Evolutionary conservation across 1,140 invertebrate species (phyloP), one percentile per base, ranked within the genome.

Genomic region (Ditylenchus dipsaci): DNA sequence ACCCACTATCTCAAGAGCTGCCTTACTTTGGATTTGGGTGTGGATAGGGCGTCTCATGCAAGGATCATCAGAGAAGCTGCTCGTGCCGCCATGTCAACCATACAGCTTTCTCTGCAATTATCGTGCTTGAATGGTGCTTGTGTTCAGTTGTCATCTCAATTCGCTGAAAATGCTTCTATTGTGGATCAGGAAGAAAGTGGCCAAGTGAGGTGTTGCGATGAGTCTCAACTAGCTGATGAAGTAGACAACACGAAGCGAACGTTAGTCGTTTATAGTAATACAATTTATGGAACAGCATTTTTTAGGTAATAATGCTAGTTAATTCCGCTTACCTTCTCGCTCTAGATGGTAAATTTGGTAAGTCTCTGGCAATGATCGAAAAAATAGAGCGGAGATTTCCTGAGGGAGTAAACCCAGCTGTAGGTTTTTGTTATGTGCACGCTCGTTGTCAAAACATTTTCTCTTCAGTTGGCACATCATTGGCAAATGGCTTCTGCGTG

Each of bases 1-100:
- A 53, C 23, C 8, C 23, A 53, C 49, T 53, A 53, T 17, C 59
- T 61, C 29, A 61, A 43, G 26, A 30, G 59, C 38, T 61, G 59
- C n/a, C 19, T 61, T 5, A 8, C 59, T n/a, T 1, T 61, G 8
- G 59, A 61, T 61, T 33, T 61, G 59, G 29, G 38, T 29, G 38
- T 61, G n/a, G 59, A 61, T 61, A n/a, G 27, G 19, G 59, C 59
- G 29, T 19, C 59, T 19, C 59, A 61, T 61, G 59, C 59, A 43
- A 61, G 29, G 29, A 30, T 61, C n/a, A 43, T 61, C 8, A 5
- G 29, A 21, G 59, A 61, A 21, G 59, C 59, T 61, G 59, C 59
- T n/a, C 59, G 59, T 21, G 19, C 59, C 29, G 59, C 59, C 17
- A 61, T 61, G n/a, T 61, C 29, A 8, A 61, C 59, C 19, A 61